Evolutionary conservation across 2,888 invertebrate genomes (phyloP), one percentile per base, ranked within the genome.

Genomic region (Artemia sinica): DNA sequence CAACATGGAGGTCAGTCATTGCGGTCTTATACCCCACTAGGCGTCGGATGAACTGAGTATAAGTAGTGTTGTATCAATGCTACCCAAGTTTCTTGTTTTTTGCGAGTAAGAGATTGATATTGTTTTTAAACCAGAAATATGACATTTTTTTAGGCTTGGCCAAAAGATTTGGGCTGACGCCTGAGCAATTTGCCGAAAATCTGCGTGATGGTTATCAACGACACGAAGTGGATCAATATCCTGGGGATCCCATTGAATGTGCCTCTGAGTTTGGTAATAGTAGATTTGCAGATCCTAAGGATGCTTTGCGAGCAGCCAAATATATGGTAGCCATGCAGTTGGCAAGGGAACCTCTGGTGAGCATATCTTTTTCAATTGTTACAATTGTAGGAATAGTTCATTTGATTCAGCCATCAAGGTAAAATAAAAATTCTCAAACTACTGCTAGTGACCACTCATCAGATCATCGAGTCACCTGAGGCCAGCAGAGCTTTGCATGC

Each of bases 131-230:
- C 28, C 2, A 2, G 28, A 28, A 28, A 28, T 28, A 28, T 28
- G 65, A 49, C 50, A 51, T 72, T 73, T 18, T 77, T 85, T 89
- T 85, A 74, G 85, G 86, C 0, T 82, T 96, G 66, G 91, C 91
- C 4, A 89, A 88, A 76, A 87, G 87, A 76, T 97, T 96, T 78
- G 97, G 97, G 71, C 80, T 98, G 68, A 85, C 87, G 0, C 92
- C 97, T 0, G 91, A 93, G 76, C 88, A 96, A 78, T 95, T 93
- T 77, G 94, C 93, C 0, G 95, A 96, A 80, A 97, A 98, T 80
- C 81, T 97, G 9, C 84, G 93, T 1, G 95, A 96, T 76, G 92
- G 93, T 77, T 96, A 96, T 78, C 91, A 92, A 77, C 82, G 92
- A 13, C 90, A 94, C 77, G 96, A 96, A 76, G 91, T 96, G 1